phyloP scores from a whole-genome alignment of 2,797 vertebrate species.

The Aselliscus stoliczkanus region DNA sequence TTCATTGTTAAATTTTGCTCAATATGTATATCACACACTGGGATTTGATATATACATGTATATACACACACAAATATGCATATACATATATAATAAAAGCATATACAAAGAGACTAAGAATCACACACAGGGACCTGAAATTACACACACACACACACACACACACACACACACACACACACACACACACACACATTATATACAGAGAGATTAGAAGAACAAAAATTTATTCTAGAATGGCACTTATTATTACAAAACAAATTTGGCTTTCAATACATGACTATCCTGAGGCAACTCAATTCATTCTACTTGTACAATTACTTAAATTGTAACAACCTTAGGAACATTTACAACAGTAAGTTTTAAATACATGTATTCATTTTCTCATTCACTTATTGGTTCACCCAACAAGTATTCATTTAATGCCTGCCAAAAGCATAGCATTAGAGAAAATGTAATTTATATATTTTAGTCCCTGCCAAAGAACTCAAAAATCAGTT shows the following conservation, averaged over 20 bases:
- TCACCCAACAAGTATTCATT: not conserved
- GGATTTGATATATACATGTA: not conserved
- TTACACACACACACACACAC: too few relatives aligned
- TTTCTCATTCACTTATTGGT: not conserved
- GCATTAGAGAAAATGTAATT: not conserved
- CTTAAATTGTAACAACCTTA: not conserved
- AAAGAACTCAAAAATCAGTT: not conserved
- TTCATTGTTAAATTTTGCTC: not conserved
- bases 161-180: not conserved
- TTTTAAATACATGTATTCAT: constrained; percentile 1
- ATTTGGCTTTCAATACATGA: not conserved
- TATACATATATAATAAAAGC: not conserved
- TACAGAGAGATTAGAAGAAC: not conserved
- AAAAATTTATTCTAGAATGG: not conserved
- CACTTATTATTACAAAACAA: not conserved
- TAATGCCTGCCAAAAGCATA: not conserved
- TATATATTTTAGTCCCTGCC: not conserved
- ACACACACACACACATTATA: not conserved
- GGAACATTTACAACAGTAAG: not conserved
- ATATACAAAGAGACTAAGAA: not conserved
- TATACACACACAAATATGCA: not conserved
- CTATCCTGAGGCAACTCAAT: not conserved
- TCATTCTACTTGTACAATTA: not conserved
- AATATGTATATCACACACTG: not conserved
- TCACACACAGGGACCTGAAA: not conserved